Evolutionary conservation across 2,797 vertebrate species (phyloP), one percentile per base, ranked within the genome.

Genomic region (Sebastes variabilis): DNA sequence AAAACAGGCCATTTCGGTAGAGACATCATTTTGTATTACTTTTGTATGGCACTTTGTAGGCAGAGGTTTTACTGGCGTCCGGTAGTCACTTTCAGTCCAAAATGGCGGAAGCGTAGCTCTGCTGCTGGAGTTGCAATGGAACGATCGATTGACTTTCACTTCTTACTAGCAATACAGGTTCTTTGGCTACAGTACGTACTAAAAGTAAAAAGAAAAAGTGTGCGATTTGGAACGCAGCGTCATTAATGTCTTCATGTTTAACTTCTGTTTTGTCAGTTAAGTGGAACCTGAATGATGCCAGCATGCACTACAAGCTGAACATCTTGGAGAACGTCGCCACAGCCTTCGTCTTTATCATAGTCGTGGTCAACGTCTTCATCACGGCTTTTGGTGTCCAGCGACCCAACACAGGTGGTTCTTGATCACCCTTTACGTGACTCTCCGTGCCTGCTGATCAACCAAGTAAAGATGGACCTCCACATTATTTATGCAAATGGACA

Each of bases 321-420:
- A 92, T 97, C 80, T 83, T 99, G 90, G 98, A 99, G 92, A 99
- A 99, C 74, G n/a, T 95, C 6, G 86, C 97, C 81, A 99, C 98
- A 0, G 97, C 97, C 59, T 95, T 98, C 1, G 97, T 99, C 64
- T 99, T 99, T 84, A 85, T 99, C 90, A 98, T 99, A 3, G 98
- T 99, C 0, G 97, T 99, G 3, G 94, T 99, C 75, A 99, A 99
- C 81, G 90, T 99, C 92, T 99, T 99, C 88, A 97, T 99, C 92
- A 99, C 98, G 0, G 98, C 99, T 11, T 99, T 99, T 5, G 98
- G 98, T 0, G 97, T 99, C 34, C 98, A 99, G 93, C 96, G 91
- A 56, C 96, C 98, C 5, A 56, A 4, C 2, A 1, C 27, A 3
- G 75, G 24, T 4, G 75, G 24, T 4, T 25, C 66, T 12, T 93